phyloP scores from a whole-genome alignment of 2,888 invertebrate genomes.

The Mylabris sibirica region DNA sequence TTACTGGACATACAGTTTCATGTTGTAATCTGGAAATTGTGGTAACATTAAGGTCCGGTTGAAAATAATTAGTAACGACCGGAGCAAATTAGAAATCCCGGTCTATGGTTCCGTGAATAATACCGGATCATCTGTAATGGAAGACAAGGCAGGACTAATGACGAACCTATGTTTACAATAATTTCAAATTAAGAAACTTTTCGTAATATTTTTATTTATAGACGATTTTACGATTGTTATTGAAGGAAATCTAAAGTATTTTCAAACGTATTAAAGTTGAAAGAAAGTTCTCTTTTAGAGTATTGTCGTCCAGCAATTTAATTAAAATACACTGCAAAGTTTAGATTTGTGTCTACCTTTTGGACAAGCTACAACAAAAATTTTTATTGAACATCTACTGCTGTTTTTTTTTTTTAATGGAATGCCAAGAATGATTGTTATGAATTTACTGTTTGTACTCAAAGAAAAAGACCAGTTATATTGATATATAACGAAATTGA shows the following conservation, averaged over 20 bases:
- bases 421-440: not conserved
- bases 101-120: constrained; percentile 49
- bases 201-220: too few relatives aligned
- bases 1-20: not conserved
- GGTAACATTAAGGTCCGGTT: not conserved
- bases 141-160: constrained; percentile 55
- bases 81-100: constrained; percentile 46
- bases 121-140: constrained; percentile 51
- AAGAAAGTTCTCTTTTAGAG: not conserved
- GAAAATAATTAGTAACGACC: constrained; percentile 47
- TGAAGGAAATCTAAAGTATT: not conserved
- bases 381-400: not conserved
- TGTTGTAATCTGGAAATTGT: not conserved
- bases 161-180: constrained; percentile 56
- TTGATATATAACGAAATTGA: not conserved
- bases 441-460: not conserved
- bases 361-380: not conserved
- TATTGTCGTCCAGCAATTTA: constrained; percentile 6
- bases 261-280: not conserved
- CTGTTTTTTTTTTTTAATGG: not conserved
- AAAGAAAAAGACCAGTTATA: not conserved
- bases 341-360: not conserved
- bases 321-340: not conserved
- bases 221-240: not conserved
- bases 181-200: constrained; percentile 48